These are phyloP conservation scores for Agrochola lychnidis DNA, from an alignment of 2,888 invertebrate species.

Conservation along the genomic window DNA sequence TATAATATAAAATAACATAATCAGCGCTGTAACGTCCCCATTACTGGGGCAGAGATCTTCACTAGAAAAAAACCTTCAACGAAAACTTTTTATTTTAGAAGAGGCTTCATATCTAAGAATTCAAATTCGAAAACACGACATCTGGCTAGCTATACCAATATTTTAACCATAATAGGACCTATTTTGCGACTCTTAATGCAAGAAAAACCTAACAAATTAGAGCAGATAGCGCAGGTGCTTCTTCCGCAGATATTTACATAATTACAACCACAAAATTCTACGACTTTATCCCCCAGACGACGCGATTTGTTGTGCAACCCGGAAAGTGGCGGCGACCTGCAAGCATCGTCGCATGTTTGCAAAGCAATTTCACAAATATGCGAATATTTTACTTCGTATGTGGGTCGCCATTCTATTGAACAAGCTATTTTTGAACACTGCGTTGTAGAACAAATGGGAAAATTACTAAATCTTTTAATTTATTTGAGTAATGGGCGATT, in stretches of 20 bases:
- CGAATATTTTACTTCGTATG: constrained; percentile 58
- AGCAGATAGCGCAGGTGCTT: constrained; percentile 42
- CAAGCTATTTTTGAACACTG: constrained; percentile 33
- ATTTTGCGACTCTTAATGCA: not conserved
- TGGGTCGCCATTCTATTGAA: constrained; percentile 43
- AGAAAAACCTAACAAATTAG: constrained; percentile 1
- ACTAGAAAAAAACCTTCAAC: not conserved
- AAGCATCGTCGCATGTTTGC: constrained; percentile 63
- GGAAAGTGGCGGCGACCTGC: constrained; percentile 62
- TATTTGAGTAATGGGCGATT: not conserved
- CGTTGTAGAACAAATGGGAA: not conserved
- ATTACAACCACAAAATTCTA: constrained; percentile 51
- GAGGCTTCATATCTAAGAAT: no score
- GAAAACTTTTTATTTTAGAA: not conserved
- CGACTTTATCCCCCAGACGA: constrained; percentile 46
- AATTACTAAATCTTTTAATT: constrained; percentile 2
- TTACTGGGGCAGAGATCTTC: not conserved
- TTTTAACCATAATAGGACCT: not conserved
- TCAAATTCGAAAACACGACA: not conserved
- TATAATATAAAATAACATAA: no score
- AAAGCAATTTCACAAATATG: constrained; percentile 71
- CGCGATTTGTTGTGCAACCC: constrained; percentile 60
- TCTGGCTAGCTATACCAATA: not conserved
- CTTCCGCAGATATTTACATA: constrained; percentile 45
- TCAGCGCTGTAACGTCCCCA: not conserved